Percentiles rank a stretch among this genome's conserved stretches.
phyloP scores from a whole-genome alignment of 2,797 vertebrate species.

The Gouania willdenowi region DNA sequence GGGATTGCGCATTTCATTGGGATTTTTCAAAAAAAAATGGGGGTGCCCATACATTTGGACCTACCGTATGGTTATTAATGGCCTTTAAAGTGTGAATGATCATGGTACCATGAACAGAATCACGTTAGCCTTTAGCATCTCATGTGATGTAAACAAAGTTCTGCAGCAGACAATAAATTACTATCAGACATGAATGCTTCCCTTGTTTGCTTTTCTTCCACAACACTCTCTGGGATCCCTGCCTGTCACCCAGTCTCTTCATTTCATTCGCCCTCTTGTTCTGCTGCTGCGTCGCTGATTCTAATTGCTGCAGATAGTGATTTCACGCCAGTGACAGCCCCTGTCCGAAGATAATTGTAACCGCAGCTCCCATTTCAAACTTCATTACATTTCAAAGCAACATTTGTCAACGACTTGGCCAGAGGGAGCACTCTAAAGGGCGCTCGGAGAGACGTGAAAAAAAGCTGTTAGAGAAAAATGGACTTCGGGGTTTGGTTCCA shows the following conservation, averaged over 20 bases:
- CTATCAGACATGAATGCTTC: slow-evolving; percentile 22
- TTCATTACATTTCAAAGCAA: slow-evolving; percentile 81
- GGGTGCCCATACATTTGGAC: too few relatives aligned
- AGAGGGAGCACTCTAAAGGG: slow-evolving; percentile 60
- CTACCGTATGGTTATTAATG: too few relatives aligned
- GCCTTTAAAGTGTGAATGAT: too few relatives aligned
- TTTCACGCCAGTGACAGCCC: slow-evolving; percentile 69
- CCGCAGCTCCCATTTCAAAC: slow-evolving; percentile 78
- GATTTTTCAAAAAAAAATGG: too few relatives aligned
- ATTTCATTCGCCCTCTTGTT: slow-evolving; percentile 36
- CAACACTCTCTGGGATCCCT: slow-evolving; percentile 40
- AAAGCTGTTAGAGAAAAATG: slow-evolving; percentile 26
- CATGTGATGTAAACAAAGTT: slow-evolving; percentile 1
- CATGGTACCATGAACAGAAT: too few relatives aligned
- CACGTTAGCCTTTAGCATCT: too few relatives aligned
- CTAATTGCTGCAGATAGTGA: slow-evolving; percentile 71
- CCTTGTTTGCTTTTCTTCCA: slow-evolving; percentile 41
- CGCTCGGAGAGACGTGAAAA: slow-evolving; percentile 44
- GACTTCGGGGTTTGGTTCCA: slow-evolving; percentile 44
- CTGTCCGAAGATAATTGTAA: slow-evolving; percentile 74
- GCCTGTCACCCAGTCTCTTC: slow-evolving; percentile 53
- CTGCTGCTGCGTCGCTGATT: slow-evolving; percentile 39
- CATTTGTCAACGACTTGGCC: slow-evolving; percentile 72
- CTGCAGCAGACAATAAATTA: slow-evolving; percentile 7
- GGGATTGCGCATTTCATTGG: too few relatives aligned